Base-by-base conservation (phyloP, 2,797 vertebrate genomes). In the Gymnocypris eckloni region DNA sequence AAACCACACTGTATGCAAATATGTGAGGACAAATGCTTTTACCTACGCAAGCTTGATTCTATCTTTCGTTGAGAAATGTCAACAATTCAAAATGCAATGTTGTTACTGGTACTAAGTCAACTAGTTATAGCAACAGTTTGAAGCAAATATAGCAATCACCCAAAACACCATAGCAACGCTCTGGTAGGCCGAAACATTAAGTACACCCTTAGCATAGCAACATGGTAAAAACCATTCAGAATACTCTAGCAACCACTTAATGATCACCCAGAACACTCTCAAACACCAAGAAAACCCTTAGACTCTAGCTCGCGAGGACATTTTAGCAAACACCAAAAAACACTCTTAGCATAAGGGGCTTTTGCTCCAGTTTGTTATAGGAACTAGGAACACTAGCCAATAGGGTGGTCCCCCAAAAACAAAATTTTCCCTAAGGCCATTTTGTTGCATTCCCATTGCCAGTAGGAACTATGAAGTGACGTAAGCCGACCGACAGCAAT, bases 61-160 rank as follows among this genome's bases (percentile, higher is more conserved):
- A 73, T 71, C 43, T 45, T 10, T 72, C 1, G 1, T 10, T 71
- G 61, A 66, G 20, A 43, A 43, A 71, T 12, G 9, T 41, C 64
- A 67, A 67, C 64, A 37, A 16, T 48, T 25, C 22, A 73, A 8
- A 18, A 73, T 48, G n/a, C 41, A 50, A 2, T 18, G 43, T 73
- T 50, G 43, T 43, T 48, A 45, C 50, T 37, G 39, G 28, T 33
- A 28, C 2, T 71, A 78, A n/a, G 52, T 56, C 20, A 78, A 59
- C 75, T 59, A 56, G 37, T 59, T n/a, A 78, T 16, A 8, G 37
- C 76, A 78, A 59, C 20, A 41, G 6, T 8, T n/a, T 78, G 20
- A 59, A 78, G 37, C 20, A 77, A 78, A 56, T 59, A 78, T 25
- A 78, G 13, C 50, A n/a, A 78, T 41, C 52, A n/a, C 6, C 33